Conservation (phyloP, 2,113 vertebrate genomes). For the Coracopsis vasa region DNA sequence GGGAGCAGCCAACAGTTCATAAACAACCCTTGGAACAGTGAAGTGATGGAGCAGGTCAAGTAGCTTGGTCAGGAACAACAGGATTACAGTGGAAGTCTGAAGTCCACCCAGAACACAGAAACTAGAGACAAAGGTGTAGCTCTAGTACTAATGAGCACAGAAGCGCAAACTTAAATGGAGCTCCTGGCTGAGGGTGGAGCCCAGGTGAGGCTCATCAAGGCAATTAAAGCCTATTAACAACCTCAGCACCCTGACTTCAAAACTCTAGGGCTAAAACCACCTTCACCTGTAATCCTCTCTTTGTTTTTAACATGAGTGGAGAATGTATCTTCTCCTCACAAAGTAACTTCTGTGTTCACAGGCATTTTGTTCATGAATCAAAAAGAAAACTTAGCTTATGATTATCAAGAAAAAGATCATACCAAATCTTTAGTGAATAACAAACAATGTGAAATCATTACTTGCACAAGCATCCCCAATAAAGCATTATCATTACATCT, state of each 20-base stretch:
- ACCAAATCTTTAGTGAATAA: not conserved
- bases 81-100: fast-evolving
- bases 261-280: not conserved
- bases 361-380: not conserved
- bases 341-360: not conserved
- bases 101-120: fast-evolving
- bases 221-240: not conserved
- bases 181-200: not conserved
- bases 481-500: not conserved
- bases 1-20: no score
- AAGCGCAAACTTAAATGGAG: not conserved
- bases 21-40: not conserved
- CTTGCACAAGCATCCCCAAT: not conserved
- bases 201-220: not conserved
- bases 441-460: not conserved
- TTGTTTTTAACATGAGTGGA: not conserved
- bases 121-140: fast-evolving
- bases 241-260: not conserved
- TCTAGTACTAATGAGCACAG: fast-evolving
- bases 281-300: not conserved
- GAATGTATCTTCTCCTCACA: not conserved
- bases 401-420: not conserved
- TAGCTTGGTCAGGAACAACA: not conserved
- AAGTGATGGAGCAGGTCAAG: fast-evolving
- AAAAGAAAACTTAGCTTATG: not conserved